Conservation (phyloP, 2,797 vertebrate genomes). For the Clarias pachynema region DNA sequence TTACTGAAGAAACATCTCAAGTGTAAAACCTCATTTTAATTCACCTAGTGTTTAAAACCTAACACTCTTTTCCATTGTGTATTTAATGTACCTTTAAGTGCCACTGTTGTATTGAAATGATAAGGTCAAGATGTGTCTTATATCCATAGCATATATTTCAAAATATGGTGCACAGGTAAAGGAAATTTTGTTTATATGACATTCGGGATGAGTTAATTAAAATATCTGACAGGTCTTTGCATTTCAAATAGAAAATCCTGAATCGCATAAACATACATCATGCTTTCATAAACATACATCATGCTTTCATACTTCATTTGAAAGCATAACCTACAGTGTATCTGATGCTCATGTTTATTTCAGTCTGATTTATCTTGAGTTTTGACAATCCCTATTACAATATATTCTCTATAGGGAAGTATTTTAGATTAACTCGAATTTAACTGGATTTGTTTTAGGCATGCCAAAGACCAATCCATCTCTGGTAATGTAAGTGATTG, state of each 20-base stretch:
- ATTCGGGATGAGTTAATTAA: background rate
- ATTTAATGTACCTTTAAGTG: constrained; percentile 14
- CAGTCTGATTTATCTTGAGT: background rate
- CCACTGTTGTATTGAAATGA: background rate
- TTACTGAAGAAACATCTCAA: background rate
- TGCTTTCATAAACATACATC: no score
- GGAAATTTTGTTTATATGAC: background rate
- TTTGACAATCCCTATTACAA: background rate
- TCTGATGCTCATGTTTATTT: background rate
- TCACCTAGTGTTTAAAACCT: background rate
- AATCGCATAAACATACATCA: background rate
- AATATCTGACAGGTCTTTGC: background rate
- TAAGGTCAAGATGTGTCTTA: background rate
- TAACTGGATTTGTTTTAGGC: background rate
- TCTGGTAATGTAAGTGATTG: background rate
- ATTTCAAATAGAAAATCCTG: background rate
- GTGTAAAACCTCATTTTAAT: constrained; percentile 5
- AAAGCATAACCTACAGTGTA: background rate
- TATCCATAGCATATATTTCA: background rate
- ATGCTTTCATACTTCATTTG: background rate
- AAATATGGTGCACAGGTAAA: background rate
- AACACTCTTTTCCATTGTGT: background rate
- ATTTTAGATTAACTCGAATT: background rate
- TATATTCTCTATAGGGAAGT: background rate
- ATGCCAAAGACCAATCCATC: background rate